Evolutionary conservation across 2,113 vertebrate genomes (phyloP), one percentile per base, ranked within the genome.

Genomic region (Pseudorasbora parva): DNA sequence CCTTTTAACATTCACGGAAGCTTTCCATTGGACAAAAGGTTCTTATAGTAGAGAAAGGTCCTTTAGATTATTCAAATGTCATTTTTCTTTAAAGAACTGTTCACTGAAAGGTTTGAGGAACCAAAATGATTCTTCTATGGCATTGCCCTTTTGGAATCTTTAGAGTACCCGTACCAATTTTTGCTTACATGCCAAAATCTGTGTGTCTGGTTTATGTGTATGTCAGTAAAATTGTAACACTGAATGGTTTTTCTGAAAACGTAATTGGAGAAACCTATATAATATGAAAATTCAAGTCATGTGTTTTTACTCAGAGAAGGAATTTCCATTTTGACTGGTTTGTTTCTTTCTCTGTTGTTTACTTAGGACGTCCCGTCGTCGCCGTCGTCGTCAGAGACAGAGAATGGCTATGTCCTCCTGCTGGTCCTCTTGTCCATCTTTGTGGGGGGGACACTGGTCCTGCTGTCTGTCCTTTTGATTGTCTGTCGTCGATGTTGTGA

Each of bases 381-480:
- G 81, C 91, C 92, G 27, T 45, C 89, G 3, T 90, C 91, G 81
- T 86, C 80, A 77, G 92, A 91, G 89, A 91, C 93, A 56, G 93
- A 95, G 90, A 95, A 97, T 93, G 96, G 96, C 86, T 97, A 95
- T 11, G 91, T 95, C 84, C 93, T 97, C 82, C 93, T 97, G 72
- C 91, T 97, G 79, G 96, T 97, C 85, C 94, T 99, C 84, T 92
- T 97, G 88, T 97, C 95, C 76, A 92, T 97, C 88, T 95, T 99
- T 85, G 93, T 98, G 1, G 97, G 96, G 3, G 97, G 96, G 83
- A 94, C 95, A 0, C 85, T 99, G 85, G 94, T 97, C 76, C 93
- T 96, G 85, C 90, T 97, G 78, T 94, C 95, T 0, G 93, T 97
- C 33, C 87, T 97, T 87, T 93, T 98, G 92, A 94, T 99, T 82